Evolutionary conservation across 2,888 invertebrate species (phyloP).

Genomic region (Trichogramma dendrolimi): DNA sequence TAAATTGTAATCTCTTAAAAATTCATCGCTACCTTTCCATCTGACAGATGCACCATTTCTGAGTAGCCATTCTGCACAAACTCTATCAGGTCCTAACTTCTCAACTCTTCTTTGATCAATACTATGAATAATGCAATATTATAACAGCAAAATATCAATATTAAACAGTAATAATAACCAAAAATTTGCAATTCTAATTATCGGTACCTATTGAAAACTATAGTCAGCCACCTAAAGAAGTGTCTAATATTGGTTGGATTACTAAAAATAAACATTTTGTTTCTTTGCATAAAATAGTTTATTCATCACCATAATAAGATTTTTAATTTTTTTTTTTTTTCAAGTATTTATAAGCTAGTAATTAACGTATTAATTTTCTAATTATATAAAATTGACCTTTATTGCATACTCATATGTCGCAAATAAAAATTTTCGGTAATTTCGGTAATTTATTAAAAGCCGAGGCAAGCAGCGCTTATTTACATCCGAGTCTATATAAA

Average conservation of each 20-base stretch:
- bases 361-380: too few relatives aligned
- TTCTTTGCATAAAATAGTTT: not conserved
- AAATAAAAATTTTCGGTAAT: too few relatives aligned
- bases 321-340: too few relatives aligned
- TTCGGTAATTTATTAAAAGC: too few relatives aligned
- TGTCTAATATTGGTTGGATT: conserved; percentile 1
- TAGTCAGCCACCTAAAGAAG: conserved; percentile 22
- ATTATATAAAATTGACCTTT: too few relatives aligned
- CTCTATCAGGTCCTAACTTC: conserved; percentile 78
- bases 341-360: too few relatives aligned
- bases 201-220: conserved; percentile 22
- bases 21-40: conserved; percentile 60
- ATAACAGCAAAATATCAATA: not conserved
- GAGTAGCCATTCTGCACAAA: conserved; percentile 93
- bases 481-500: too few relatives aligned
- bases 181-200: not conserved
- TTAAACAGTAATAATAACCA: not conserved
- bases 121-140: conserved; percentile 37
- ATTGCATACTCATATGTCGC: too few relatives aligned
- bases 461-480: too few relatives aligned
- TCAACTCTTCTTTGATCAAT: conserved; percentile 67
- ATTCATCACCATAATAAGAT: too few relatives aligned
- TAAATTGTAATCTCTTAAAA: conserved; percentile 69
- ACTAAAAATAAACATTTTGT: not conserved
- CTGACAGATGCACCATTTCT: conserved; percentile 82